Percentiles rank a stretch among this genome's conserved stretches.
These are phyloP conservation scores for Patiria miniata DNA, from an alignment of 35 echinoderm and acorn worm genomes.

Conservation along the genomic window DNA sequence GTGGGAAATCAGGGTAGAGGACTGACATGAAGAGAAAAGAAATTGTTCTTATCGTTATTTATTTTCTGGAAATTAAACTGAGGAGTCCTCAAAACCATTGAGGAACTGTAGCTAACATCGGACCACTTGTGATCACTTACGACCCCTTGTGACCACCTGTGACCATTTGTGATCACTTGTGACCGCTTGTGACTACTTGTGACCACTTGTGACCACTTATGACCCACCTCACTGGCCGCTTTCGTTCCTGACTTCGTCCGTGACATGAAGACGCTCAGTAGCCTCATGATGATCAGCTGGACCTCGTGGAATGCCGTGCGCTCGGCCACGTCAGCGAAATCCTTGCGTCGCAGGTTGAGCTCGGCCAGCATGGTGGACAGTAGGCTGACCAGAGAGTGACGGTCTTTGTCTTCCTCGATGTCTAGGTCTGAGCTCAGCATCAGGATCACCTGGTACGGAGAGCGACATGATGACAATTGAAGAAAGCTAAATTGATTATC, in stretches of 20 bases:
- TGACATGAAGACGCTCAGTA: conserved; percentile 99
- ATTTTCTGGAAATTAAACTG: no score
- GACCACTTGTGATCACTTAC: no score
- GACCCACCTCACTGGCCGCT: conserved; percentile 83
- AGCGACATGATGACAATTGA: background rate
- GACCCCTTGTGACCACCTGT: no score
- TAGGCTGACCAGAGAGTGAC: conserved; percentile 69
- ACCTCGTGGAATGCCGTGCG: conserved; percentile 92
- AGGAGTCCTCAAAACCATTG: no score
- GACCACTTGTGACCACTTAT: no score
- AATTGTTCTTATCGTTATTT: background rate
- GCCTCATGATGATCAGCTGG: conserved; percentile 97
- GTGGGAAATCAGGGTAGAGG: conserved; percentile 94
- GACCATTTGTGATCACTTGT: no score
- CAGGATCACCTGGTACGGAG: conserved; percentile 75
- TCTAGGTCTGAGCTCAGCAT: conserved; percentile 98
- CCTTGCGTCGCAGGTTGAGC: conserved; percentile 70
- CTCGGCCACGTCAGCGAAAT: conserved; percentile 82
- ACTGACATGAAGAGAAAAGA: conserved; percentile 49
- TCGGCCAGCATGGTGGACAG: conserved; percentile 74
- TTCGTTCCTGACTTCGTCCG: conserved; percentile 98
- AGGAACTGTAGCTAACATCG: no score
- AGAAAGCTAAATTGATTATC: no score
- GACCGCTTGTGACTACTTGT: no score
- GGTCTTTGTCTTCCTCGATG: conserved; percentile 90